Base-by-base conservation (phyloP, 1,140 invertebrate species). In the Eurosta solidaginis region DNA sequence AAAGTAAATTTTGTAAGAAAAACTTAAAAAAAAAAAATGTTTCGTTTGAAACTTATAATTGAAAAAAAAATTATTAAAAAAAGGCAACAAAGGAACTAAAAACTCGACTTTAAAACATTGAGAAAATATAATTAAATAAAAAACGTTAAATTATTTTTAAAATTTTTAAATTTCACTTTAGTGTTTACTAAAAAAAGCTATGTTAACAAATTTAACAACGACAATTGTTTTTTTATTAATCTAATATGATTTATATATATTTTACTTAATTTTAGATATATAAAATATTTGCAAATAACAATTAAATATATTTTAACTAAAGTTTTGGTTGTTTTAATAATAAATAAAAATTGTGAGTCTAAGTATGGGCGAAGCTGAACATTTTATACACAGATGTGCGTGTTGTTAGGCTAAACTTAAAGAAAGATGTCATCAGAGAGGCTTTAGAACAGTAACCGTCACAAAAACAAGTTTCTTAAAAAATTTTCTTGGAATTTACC, bases 261-360 rank as follows among this genome's bases (percentile, higher is more conserved):
- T 68, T 68, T 42, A 68, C 27, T 36, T 42, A 42, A 68, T 68
- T 59, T 68, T 40, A 68, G 40, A 68, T 68, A 33, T 68, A 20
- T 40, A 68, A 29, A 68, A 22, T 40, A 68, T 68, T 20, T 68
- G 36, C 14, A 40, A 42, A 25, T 68, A 68, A 36, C 33, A 68
- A 68, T 68, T 40, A 68, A 68, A 68, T 20, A 68, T 68, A 68
- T 40, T 68, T 68, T 40, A 68, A 7, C 59, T 68, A 40, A 20
- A 68, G 9, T 20, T 3, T 40, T 1, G 54, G 12, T 6, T 22
- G 17, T 63, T 63, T 63, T 36, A 63, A 17, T 63, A 33, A n/a
- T 27, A 25, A 63, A 1, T n/a, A 0, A n/a, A 63, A 63, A 33
- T 4, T 22, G 12, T 17, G n/a, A 17, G 12, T 14, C 9, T 9